Evolutionary conservation across 1,140 invertebrate species (phyloP).

Genomic region (Drosophila paulistorum): DNA sequence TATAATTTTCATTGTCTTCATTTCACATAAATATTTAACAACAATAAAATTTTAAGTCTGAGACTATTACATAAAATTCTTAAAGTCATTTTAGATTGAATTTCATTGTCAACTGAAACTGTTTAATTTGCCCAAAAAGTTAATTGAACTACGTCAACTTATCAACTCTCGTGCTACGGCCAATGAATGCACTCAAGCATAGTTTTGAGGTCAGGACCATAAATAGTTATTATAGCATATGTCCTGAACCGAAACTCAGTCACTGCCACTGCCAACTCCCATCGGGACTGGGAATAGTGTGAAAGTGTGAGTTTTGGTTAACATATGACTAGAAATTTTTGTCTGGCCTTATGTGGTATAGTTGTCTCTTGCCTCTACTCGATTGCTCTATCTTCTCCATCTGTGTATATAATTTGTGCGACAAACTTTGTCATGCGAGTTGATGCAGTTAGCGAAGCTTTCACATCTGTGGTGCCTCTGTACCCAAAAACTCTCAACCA

Average conservation of each 20-base stretch:
- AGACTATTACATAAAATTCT: too few species aligned
- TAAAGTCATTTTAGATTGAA: too few species aligned
- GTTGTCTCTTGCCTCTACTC: slow-evolving; percentile 14
- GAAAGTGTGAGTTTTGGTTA: slow-evolving; percentile 12
- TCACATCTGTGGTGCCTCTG: slow-evolving; percentile 28
- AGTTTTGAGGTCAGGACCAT: slow-evolving; percentile 35
- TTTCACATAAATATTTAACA: too few species aligned
- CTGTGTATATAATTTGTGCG: slow-evolving; percentile 54
- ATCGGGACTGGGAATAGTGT: not conserved
- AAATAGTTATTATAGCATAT: slow-evolving; percentile 35
- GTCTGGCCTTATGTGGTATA: not conserved
- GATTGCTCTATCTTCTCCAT: slow-evolving; percentile 27
- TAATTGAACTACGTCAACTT: slow-evolving; percentile 16
- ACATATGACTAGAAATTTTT: slow-evolving; percentile 28
- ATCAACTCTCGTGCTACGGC: not conserved
- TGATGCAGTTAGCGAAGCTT: slow-evolving; percentile 56
- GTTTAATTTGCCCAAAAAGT: not conserved
- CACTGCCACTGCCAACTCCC: not conserved
- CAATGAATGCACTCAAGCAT: slow-evolving; percentile 13
- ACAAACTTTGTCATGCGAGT: slow-evolving; percentile 63
- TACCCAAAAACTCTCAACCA: slow-evolving; percentile 10
- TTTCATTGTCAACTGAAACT: not conserved
- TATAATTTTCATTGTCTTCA: too few species aligned
- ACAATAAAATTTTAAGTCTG: too few species aligned
- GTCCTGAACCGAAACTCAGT: slow-evolving; percentile 3